Evolutionary conservation across 2,888 invertebrate genomes (phyloP), one percentile per base, ranked within the genome.

Genomic region (Peribatodes rhomboidaria): DNA sequence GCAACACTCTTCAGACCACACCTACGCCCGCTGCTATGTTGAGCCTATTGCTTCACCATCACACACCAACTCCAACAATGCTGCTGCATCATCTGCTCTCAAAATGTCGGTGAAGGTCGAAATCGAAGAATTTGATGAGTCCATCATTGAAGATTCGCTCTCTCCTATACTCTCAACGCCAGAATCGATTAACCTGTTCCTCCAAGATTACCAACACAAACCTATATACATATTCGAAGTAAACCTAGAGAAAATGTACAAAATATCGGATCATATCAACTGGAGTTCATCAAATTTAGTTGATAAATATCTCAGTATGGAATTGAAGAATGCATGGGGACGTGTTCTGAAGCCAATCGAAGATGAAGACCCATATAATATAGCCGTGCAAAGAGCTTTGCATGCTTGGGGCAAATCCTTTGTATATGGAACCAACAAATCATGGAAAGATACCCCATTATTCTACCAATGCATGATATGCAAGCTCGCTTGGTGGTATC

Each of bases 401-500:
- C 16, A 57, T 0, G 18, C 54, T 0, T 87, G 85, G 84, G 18
- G 13, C 1, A 1, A 0, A 6, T 1, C 3, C 0, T 13, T 18
- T 13, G 6, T 0, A 0, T 2, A 13, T 2, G 8, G 46, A 7
- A 2, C n/a, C 1, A 9, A 14, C 31, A 27, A 8, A n/a, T 13
- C 35, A 1, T 13, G 6, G 13, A 67, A 78, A 35, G 81, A 79
- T 0, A 18, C 56, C 0, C 86, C 87, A 0, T 14, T 84, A 0
- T 76, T 80, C 14, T 89, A 87, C 55, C 88, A 88, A 68, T 90
- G 90, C 27, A 83, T 83, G 6, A 64, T 83, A 0, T 90, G 90
- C 37, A 14, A 63, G 0, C 16, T 52, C 0, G 82, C 83, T 0
- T 90, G 84, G 83, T 90, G 89, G 89, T 63, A 79, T 9, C 60